Base-by-base conservation (phyloP, 1,140 invertebrate genomes). In the Brachystomella parvula region DNA sequence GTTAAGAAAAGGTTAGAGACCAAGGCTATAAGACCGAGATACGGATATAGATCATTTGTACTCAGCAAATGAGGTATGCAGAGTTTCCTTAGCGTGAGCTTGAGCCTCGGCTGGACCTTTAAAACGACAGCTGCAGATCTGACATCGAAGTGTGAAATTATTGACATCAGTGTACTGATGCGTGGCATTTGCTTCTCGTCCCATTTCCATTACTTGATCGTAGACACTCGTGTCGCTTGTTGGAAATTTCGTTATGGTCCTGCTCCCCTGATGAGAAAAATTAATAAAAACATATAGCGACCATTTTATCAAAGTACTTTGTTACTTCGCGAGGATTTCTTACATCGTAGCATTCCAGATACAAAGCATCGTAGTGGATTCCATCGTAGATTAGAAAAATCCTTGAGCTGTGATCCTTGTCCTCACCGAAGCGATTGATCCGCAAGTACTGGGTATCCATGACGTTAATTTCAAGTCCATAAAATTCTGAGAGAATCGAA, bases 361-460 rank as follows among this genome's bases (percentile, higher is more conserved):
- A 89, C 0, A 98, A 78, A 1, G 93, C 90, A 79, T 98, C 95
- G 77, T 97, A 63, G 80, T 97, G 94, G 66, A 96, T 92, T 26
- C 94, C 94, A 81, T 97, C 93, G 77, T 96, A 98, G 57, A 97
- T 83, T 1, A 98, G 80, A 76, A 96, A 90, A 15, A 94, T 89
- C 75, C 94, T 79, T 57, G 89, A 80, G 24, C 84, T 79, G 76
- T 93, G 96, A 74, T 88, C 84, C 75, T 89, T 85, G 79, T 96
- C 92, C 78, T 97, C 94, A 3, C 94, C 94, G 80, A 97, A 97
- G 74, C 89, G 84, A 77, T 94, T 94, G 33, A 96, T 89, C 65
- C 90, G 87, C 31, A 85, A 86, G 79, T 91, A 91, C 67, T 94
- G 84, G 44, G 90, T 94, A 76, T 97, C 90, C 2, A 96, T 88